Evolutionary conservation across 2,888 invertebrate genomes (phyloP).

Genomic region (Boloria selene): DNA sequence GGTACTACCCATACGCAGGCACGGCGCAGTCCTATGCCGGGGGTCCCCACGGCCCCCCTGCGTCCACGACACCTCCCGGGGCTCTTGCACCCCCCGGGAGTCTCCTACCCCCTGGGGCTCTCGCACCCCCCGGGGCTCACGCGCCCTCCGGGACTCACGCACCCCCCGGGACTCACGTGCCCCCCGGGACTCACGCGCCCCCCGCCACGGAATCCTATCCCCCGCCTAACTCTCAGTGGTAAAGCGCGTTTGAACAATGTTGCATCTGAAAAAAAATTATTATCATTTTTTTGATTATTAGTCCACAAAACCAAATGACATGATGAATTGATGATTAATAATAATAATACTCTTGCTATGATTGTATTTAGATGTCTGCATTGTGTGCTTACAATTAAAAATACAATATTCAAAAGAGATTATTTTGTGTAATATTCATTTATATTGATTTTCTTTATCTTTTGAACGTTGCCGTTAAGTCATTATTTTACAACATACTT

Average conservation of each 20-base stretch:
- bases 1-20: slow-evolving; percentile 70
- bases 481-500: too few relatives aligned
- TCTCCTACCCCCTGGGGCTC: slow-evolving; percentile 58
- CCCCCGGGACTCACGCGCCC: slow-evolving; percentile 44
- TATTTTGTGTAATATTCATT: too few relatives aligned
- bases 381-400: too few relatives aligned
- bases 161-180: slow-evolving; percentile 47
- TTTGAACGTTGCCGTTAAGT: too few relatives aligned
- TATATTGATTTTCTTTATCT: too few relatives aligned
- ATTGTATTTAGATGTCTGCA: too few relatives aligned
- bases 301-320: too few relatives aligned
- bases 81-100: slow-evolving; percentile 56
- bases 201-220: slow-evolving; percentile 46
- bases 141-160: slow-evolving; percentile 45
- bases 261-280: not conserved
- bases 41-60: slow-evolving; percentile 51
- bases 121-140: slow-evolving; percentile 50
- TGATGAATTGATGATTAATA: not conserved
- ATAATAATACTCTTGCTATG: too few relatives aligned
- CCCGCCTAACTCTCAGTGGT: slow-evolving; percentile 37
- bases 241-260: slow-evolving; percentile 12
- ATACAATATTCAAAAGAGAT: too few relatives aligned
- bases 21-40: slow-evolving; percentile 65
- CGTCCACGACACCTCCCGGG: slow-evolving; percentile 63
- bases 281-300: not conserved